These are phyloP conservation scores for Camptogramma bilineatum DNA, from an alignment of 2,888 invertebrate genomes.

Conservation along the genomic window DNA sequence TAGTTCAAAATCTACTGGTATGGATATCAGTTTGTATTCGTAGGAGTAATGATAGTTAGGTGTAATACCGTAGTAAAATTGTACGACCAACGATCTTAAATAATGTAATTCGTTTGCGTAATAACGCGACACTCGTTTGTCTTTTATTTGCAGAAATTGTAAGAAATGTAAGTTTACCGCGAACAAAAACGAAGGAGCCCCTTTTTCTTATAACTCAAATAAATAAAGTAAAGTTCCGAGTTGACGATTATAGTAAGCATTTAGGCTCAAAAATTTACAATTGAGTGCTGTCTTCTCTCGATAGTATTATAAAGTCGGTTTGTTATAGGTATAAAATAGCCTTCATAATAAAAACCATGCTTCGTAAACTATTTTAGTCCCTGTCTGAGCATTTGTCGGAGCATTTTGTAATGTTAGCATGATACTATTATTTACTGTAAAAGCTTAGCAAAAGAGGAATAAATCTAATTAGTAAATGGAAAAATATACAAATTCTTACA, in stretches of 20 bases:
- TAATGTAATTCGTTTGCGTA: not conserved
- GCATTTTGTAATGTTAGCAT: conserved; percentile 13
- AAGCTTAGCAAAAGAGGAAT: conserved; percentile 13
- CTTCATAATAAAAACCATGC: conserved; percentile 11
- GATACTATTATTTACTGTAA: conserved; percentile 4
- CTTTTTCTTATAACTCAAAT: not conserved
- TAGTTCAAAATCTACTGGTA: not conserved
- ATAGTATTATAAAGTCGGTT: not conserved
- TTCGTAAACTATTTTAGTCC: not conserved
- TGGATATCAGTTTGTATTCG: not conserved
- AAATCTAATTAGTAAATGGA: conserved; percentile 4
- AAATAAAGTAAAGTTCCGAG: not conserved
- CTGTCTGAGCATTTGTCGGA: conserved; percentile 6
- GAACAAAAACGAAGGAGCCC: too few species aligned
- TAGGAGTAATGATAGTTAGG: not conserved
- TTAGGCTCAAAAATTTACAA: not conserved
- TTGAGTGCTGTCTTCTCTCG: not conserved
- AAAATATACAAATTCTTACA: not conserved
- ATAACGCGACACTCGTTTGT: not conserved
- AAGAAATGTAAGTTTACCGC: not conserved
- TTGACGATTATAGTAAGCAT: not conserved
- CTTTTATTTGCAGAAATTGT: not conserved
- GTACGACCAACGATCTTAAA: not conserved
- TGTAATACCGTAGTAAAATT: not conserved
- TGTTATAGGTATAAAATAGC: not conserved